Base-by-base conservation (phyloP, 2,113 vertebrate genomes). In the Gymnocephalus cernua region DNA sequence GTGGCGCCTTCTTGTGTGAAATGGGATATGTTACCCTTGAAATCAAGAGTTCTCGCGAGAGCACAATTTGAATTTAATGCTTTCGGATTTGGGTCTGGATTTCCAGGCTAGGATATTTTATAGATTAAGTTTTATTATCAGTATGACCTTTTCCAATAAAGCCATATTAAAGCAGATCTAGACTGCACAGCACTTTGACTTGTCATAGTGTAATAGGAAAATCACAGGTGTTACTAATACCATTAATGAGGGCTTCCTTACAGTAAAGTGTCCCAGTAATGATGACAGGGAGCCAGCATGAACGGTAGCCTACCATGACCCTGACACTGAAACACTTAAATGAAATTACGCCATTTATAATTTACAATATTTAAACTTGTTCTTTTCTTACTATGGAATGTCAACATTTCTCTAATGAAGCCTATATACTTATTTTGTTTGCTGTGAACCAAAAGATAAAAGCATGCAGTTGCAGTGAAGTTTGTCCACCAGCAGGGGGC, bases 401-500 rank as follows among this genome's bases (percentile, higher is more conserved):
- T 41, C 38, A 41, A 41, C 38, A 41, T 41, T 41, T 41, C 0
- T 41, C 38, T 41, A 11, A 41, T 10, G 38, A 41, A 41, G 38
- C 38, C 2, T 41, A 8, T 41, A 41, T 9, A 41, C 9, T 41
- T 41, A 54, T 13, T 54, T 23, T 23, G 2, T 50, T 50, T 18
- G 7, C 27, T 13, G 10, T 38, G 18, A 61, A 35, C 38, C 38
- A 8, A 13, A 63, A 15, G 48, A 4, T 67, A 0, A 11, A 27
- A 65, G n/a, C 44, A 14, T 3, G n/a, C 23, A 11, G 61, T 4
- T 58, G 69, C 54, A 45, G 23, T 29, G 53, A 13, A 8, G 21
- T 1, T 8, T 44, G 8, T 2, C 1, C 13, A 25, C 54, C 87
- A 83, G 29, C 64, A 87, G 92, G 58, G 25, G 92, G 89, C 51